Conservation (phyloP, 2,888 invertebrate species). For the Ametastegia equiseti region DNA sequence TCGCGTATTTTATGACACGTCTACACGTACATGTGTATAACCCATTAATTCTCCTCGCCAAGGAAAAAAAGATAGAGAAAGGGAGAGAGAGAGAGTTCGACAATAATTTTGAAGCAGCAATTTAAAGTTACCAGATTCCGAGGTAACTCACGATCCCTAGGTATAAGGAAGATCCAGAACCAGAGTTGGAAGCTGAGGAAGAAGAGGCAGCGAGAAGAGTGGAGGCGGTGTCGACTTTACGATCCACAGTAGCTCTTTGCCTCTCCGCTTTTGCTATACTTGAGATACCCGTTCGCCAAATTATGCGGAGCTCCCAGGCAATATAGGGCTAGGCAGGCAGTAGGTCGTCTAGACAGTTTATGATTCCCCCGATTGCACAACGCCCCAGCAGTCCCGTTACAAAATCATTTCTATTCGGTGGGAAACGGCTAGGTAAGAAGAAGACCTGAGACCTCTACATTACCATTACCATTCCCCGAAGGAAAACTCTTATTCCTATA, state of each 20-base stretch:
- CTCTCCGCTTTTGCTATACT: conserved; percentile 31
- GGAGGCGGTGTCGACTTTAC: conserved; percentile 38
- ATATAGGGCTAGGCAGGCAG: not conserved
- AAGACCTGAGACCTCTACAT: too few relatives aligned
- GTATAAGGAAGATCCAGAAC: not conserved
- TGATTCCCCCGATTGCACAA: conserved; percentile 28
- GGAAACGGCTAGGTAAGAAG: not conserved
- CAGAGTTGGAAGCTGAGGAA: not conserved
- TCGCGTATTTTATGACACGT: too few relatives aligned
- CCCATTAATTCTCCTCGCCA: too few relatives aligned
- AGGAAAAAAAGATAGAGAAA: too few relatives aligned
- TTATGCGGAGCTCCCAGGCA: conserved; percentile 30
- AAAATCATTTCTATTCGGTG: conserved; percentile 1
- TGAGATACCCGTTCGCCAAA: conserved; percentile 38
- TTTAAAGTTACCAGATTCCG: conserved; percentile 30
- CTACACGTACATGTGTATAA: too few relatives aligned
- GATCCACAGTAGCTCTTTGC: conserved; percentile 31
- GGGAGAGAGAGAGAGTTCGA: not conserved
- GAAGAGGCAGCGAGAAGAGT: conserved; percentile 16
- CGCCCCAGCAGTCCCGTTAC: not conserved
- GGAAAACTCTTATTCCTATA: too few relatives aligned
- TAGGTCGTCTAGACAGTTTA: conserved; percentile 41
- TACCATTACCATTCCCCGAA: too few relatives aligned
- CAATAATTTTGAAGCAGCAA: conserved; percentile 27
- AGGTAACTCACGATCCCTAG: conserved; percentile 14